Base-by-base conservation (phyloP, 2,797 vertebrate genomes). In the Geotrypetes seraphini region DNA sequence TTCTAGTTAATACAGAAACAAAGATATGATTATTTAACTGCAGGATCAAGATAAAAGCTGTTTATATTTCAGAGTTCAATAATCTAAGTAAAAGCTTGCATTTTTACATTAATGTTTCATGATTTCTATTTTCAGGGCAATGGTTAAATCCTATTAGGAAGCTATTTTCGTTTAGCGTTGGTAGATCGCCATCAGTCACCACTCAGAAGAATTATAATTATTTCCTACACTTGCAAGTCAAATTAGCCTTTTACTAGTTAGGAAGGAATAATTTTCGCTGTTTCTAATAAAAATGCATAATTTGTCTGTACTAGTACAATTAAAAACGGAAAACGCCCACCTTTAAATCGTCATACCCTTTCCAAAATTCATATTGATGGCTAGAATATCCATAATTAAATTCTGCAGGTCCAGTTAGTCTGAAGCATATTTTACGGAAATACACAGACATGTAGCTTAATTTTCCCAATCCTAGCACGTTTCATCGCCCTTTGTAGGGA, bases 41-140 rank as follows among this genome's bases (percentile, higher is more conserved):
- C 24, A 18, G 52, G 54, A 58, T 63, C 47, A 58, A 56, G 54
- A 58, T 64, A 53, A 65, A 65, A 29, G 19, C 30, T 43, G 19
- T 37, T 57, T 44, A 33, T 31, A 57, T 60, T 61, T 51, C 49
- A 45, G 23, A 43, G 54, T 44, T 55, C 33, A 26, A 16, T 57
- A 58, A 18, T 25, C 6, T 5, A 14, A 4, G 13, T 43, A 26
- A 52, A 47, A 46, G 34, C 39, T 34, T 10, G 28, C 33, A 33
- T 16, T 28, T 51, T 49, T 36, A 26, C 36, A 45, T 55, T 37
- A 43, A 43, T 51, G 40, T 25, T 39, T 25, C 28, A 38, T 28
- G 29, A 25, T 19, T 32, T n/a, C 27, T 27, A 28, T 24, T 38
- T n/a, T n/a, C n/a, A n/a, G n/a, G n/a, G n/a, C n/a, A n/a, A n/a